Percentiles rank a stretch among this genome's conserved stretches.
Conservation (phyloP, 2,888 invertebrate genomes). For the Lithophane semibrunnea region DNA sequence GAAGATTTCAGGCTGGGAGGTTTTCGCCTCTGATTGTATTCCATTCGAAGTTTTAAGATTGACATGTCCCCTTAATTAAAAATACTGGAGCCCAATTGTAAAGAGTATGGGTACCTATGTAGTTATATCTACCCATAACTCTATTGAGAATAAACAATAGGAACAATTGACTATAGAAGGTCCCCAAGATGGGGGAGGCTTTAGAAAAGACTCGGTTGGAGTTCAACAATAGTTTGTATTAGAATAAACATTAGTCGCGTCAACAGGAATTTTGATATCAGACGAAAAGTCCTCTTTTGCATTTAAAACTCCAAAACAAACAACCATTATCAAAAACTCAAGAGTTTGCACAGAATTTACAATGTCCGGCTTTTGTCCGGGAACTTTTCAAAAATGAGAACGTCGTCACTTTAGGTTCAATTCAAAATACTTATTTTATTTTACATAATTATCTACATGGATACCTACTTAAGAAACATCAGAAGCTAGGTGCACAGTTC, state of each 20-base stretch:
- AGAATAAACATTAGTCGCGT: not conserved
- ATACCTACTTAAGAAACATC: too few species aligned
- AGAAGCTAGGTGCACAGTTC: too few species aligned
- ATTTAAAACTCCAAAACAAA: not conserved
- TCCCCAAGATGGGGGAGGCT: constrained; percentile 3
- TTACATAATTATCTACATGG: too few species aligned
- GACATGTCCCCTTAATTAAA: not conserved
- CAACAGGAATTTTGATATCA: not conserved
- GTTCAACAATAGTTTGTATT: constrained; percentile 19
- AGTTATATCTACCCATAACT: not conserved
- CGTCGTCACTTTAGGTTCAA: not conserved
- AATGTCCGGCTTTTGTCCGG: not conserved
- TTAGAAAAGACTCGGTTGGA: constrained; percentile 25
- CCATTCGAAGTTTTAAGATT: not conserved
- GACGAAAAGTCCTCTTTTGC: not conserved
- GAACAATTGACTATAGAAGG: constrained; percentile 3
- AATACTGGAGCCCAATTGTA: constrained; percentile 4
- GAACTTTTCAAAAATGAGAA: not conserved
- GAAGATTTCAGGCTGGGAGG: not conserved
- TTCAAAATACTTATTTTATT: too few species aligned
- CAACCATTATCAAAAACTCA: not conserved
- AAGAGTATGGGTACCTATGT: not conserved
- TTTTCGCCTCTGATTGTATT: not conserved
- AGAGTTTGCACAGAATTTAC: not conserved
- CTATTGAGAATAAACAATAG: constrained; percentile 31